Base-by-base conservation (phyloP, 2,797 vertebrate species). In the Bovichtus diacanthus region DNA sequence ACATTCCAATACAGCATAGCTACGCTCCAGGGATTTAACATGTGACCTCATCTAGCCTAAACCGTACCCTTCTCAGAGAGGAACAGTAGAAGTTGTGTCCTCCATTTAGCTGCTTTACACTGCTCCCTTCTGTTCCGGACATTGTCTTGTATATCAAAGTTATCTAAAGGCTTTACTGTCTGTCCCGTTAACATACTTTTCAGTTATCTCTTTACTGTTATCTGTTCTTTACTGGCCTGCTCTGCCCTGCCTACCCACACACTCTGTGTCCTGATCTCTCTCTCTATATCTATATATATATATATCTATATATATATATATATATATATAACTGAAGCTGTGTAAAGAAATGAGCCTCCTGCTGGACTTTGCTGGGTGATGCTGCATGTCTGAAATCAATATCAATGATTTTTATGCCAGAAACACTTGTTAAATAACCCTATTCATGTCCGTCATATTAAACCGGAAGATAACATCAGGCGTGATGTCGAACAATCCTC, bases 1-100 rank as follows among this genome's bases (percentile, higher is more conserved):
- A 83, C 90, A 91, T 93, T 92, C 87, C 90, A 78, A 18, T 44
- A 44, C 83, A 66, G 81, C 79, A 64, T 81, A 89, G 81, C 68
- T 81, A 61, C 69, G 43, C 87, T 85, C 81, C 63, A 25, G 86
- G 84, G 86, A 88, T 73, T 78, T 75, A 77, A 66, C 85, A 91
- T 80, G 78, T 90, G 87, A 91, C 90, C 85, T 87, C 69, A 83
- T 80, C 59, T 70, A 68, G 71, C 83, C 84, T 75, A 60, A 82
- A 73, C 78, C 25, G 9, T 60, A 74, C 72, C 80, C 80, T 68
- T 73, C 80, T 71, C 67, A 39, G 47, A 67, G 41, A 63, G 67
- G 69, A 81, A 85, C 78, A 82, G 87, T 55, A 39, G 50, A 83
- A 29, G 65, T 71, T 78, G 63, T 82, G 73, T 86, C 63, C 76